Conservation (phyloP, 2,797 vertebrate species). For the Chelon auratus region DNA sequence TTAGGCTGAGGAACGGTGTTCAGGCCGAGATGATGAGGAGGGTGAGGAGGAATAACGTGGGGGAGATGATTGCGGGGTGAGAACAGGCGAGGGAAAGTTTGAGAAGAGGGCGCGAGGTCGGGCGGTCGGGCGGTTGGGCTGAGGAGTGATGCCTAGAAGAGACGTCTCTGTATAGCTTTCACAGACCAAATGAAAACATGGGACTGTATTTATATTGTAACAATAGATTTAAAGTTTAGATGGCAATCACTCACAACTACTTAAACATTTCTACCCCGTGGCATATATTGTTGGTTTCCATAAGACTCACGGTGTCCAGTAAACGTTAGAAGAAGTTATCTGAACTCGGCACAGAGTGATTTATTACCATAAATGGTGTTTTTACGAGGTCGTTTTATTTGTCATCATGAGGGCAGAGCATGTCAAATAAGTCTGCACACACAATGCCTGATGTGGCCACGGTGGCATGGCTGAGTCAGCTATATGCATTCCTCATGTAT, state of each 20-base stretch:
- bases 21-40: conserved; percentile 26
- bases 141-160: conserved; percentile 13
- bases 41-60: conserved; percentile 27
- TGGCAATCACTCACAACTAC: conserved; percentile 61
- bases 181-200: conserved; percentile 55
- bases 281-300: conserved; percentile 41
- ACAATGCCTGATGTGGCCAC: conserved; percentile 7
- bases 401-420: conserved; percentile 25
- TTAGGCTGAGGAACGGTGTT: conserved; percentile 14
- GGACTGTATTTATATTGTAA: conserved; percentile 67
- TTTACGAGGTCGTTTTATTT: conserved; percentile 45
- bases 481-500: conserved; percentile 28
- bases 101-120: conserved; percentile 38
- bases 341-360: conserved; percentile 18
- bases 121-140: conserved; percentile 34
- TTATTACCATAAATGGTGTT: conserved; percentile 41
- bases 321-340: conserved; percentile 24
- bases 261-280: conserved; percentile 49
- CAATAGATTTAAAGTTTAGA: conserved; percentile 60
- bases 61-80: conserved; percentile 25
- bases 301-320: conserved; percentile 40
- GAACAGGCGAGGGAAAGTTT: conserved; percentile 13
- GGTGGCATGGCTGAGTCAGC: conserved; percentile 24
- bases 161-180: conserved; percentile 15
- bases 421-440: conserved; percentile 50